Conservation (phyloP, 2,888 invertebrate genomes). For the Netelia melanura region DNA sequence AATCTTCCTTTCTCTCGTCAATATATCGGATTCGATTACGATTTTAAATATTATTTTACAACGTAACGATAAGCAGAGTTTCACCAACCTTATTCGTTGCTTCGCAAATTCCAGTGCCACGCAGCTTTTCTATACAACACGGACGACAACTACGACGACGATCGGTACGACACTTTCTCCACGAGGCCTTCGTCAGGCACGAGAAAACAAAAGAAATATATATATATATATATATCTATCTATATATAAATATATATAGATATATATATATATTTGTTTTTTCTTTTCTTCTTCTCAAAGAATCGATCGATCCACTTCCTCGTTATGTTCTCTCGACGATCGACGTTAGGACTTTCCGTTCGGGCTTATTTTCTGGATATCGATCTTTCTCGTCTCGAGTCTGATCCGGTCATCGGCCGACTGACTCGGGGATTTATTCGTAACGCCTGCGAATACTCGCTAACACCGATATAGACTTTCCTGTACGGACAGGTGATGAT, state of each 20-base stretch:
- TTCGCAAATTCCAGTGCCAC: conserved; percentile 70
- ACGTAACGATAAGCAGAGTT: conserved; percentile 68
- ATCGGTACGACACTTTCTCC: conserved; percentile 72
- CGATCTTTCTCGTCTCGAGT: too few species aligned
- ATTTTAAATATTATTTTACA: too few species aligned
- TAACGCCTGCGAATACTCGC: too few species aligned
- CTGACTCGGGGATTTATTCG: too few species aligned
- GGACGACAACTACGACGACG: conserved; percentile 35
- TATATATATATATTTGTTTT: conserved; percentile 23
- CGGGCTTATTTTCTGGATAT: not conserved
- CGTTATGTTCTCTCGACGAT: conserved; percentile 5
- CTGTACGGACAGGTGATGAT: conserved; percentile 51
- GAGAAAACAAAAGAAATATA: conserved; percentile 43
- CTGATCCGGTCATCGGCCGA: too few species aligned
- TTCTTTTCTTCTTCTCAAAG: not conserved
- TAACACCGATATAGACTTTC: too few species aligned
- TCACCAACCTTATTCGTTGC: conserved; percentile 80
- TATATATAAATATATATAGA: conserved; percentile 12
- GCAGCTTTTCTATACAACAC: conserved; percentile 67
- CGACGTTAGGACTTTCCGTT: not conserved
- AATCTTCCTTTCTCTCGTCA: too few species aligned
- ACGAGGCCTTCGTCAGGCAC: conserved; percentile 44
- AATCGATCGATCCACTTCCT: conserved; percentile 7
- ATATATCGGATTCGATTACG: too few species aligned
- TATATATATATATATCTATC: conserved; percentile 5